Percentiles rank a stretch among this genome's conserved stretches.
Conservation (phyloP, 2,113 vertebrate species). For the Martes martes region DNA sequence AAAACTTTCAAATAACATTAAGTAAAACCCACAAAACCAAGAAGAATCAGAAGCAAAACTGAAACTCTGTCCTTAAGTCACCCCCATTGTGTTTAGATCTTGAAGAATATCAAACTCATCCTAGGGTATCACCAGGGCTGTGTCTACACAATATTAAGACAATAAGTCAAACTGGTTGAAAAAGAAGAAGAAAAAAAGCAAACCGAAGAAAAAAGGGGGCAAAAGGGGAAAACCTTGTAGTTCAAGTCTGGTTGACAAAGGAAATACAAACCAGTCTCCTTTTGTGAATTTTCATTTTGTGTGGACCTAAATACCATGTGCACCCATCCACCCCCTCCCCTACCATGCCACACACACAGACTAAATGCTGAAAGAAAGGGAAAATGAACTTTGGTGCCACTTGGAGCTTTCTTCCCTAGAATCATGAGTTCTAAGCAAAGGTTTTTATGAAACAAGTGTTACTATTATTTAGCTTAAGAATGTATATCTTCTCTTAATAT, state of each 20-base stretch:
- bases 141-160: not conserved
- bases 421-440: not conserved
- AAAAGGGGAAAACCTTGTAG: not conserved
- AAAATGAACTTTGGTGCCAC: not conserved
- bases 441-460: not conserved
- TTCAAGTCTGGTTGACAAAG: not conserved
- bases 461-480: not conserved
- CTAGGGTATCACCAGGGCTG: not conserved
- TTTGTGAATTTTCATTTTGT: not conserved
- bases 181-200: not conserved
- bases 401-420: not conserved
- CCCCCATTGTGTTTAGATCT: conserved; percentile 78
- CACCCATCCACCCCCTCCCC: too few relatives aligned
- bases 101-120: conserved; percentile 52
- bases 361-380: not conserved
- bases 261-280: conserved; percentile 13
- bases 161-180: not conserved
- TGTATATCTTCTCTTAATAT: not conserved
- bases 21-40: conserved; percentile 84
- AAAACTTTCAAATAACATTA: conserved; percentile 85
- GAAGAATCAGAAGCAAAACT: conserved; percentile 78
- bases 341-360: not conserved
- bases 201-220: not conserved
- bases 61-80: conserved; percentile 82
- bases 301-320: not conserved